Conservation (phyloP, 2,797 vertebrate genomes). For the Sebastes baramenuke region DNA sequence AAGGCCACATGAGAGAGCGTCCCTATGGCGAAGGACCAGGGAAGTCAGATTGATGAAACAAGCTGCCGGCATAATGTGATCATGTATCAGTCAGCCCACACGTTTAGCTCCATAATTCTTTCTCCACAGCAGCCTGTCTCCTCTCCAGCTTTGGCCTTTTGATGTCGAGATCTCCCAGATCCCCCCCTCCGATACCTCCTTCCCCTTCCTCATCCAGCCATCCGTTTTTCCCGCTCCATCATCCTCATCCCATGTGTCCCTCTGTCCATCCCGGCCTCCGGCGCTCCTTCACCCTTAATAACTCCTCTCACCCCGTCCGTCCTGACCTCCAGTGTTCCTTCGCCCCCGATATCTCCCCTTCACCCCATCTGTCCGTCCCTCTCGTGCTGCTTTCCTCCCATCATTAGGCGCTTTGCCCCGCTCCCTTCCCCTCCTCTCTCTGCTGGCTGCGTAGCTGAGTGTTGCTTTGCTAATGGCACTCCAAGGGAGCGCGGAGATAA, state of each 20-base stretch:
- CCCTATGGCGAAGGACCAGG: slow-evolving; percentile 15
- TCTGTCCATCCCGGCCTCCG: slow-evolving; percentile 20
- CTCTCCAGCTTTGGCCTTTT: slow-evolving; percentile 62
- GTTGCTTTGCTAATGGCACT: slow-evolving; percentile 73
- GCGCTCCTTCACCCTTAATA: slow-evolving; percentile 41
- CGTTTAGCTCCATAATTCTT: slow-evolving; percentile 54
- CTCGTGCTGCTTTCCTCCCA: slow-evolving; percentile 22
- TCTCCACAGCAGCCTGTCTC: slow-evolving; percentile 48
- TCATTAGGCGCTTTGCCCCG: slow-evolving; percentile 41
- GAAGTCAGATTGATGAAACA: slow-evolving; percentile 64
- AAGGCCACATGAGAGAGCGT: slow-evolving; percentile 28
- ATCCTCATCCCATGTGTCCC: slow-evolving; percentile 25
- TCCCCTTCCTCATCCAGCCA: not conserved
- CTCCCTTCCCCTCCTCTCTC: slow-evolving; percentile 41
- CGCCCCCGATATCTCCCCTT: slow-evolving; percentile 5
- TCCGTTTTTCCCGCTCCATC: slow-evolving; percentile 16
- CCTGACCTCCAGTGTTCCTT: slow-evolving; percentile 44
- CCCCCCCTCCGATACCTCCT: not conserved
- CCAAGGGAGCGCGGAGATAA: slow-evolving; percentile 68
- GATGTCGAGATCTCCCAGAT: slow-evolving; percentile 62
- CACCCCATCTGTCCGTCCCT: slow-evolving; percentile 5
- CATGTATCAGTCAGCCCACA: slow-evolving; percentile 65
- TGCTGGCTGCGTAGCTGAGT: slow-evolving; percentile 49
- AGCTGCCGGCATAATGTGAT: slow-evolving; percentile 56
- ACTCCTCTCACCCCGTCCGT: slow-evolving; percentile 9